Evolutionary conservation across 2,888 invertebrate genomes (phyloP), one percentile per base, ranked within the genome.

Genomic region (Noctua comes): DNA sequence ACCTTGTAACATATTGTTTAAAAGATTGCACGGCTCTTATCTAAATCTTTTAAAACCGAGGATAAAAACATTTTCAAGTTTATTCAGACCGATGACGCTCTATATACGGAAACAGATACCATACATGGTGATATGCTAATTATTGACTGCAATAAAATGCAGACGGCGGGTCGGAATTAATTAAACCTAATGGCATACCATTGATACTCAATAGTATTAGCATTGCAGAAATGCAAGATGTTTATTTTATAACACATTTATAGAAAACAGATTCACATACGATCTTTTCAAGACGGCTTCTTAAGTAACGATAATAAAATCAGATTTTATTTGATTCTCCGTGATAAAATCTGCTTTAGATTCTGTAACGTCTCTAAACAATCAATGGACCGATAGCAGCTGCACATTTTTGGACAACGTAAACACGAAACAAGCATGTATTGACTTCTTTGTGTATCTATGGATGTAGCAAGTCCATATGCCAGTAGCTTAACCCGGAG

Each of bases 111-210:
- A 85, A 71, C 73, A 73, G 64, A 75, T 77, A 57, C 66, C 73
- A 16, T 76, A 76, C 13, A 76, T 68, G 68, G 71, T 68, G 79
- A 78, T 84, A 76, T 76, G 78, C 74, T 81, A 85, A 82, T 83
- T 70, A 65, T 66, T 48, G 70, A 77, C 68, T 84, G 85, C 75
- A 85, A 85, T 87, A 70, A 85, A 86, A 69, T 85, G 86, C 76
- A 86, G 82, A 75, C 36, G 62, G 51, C 64, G 62, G 72, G 46
- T 69, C 4, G 65, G 68, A 68, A 79, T 85, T 72, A 70, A 87
- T 87, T 81, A 73, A 73, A 85, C 40, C 31, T 74, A n/a, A 66
- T 68, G 54, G n/a, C n/a, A n/a, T 66, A 65, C 68, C 54, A 57
- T 57, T 68, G n/a, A 73, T 79, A 76, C 73, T 69, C 7, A 16